Percentiles rank a stretch among this genome's conserved stretches.
Evolutionary conservation across 1,140 invertebrate species (phyloP).

Genomic region (Penaeus chinensis): DNA sequence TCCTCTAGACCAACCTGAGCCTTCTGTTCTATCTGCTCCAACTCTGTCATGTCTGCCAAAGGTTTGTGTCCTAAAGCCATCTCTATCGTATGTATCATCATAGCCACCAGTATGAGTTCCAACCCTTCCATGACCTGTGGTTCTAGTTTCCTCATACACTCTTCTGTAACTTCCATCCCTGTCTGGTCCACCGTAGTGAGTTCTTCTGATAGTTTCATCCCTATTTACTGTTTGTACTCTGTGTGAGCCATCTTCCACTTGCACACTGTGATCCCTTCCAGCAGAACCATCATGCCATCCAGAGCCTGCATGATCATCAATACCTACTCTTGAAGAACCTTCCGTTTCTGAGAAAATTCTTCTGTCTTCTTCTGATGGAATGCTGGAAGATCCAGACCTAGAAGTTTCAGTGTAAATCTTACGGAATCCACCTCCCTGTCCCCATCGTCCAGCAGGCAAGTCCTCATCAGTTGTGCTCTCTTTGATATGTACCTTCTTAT

Average conservation of each 20-base stretch:
- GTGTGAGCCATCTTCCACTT: too few species aligned
- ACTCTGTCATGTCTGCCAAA: neutral
- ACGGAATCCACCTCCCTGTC: constrained; percentile 36
- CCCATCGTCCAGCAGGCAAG: constrained; percentile 38
- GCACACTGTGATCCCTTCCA: too few species aligned
- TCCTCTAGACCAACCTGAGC: neutral
- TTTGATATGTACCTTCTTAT: constrained; percentile 31
- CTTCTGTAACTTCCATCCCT: constrained; percentile 13
- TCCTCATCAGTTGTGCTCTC: constrained; percentile 21
- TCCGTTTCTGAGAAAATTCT: too few species aligned
- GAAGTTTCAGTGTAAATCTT: neutral
- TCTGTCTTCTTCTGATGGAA: neutral
- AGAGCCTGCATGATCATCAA: too few species aligned
- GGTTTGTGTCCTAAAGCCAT: neutral
- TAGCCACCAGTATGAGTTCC: constrained; percentile 12
- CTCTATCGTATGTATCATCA: neutral
- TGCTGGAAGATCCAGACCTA: neutral
- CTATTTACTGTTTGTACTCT: neutral
- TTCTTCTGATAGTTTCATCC: constrained; percentile 16
- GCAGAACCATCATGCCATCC: too few species aligned
- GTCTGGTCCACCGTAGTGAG: neutral
- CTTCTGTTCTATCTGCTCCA: constrained; percentile 2
- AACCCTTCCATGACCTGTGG: constrained; percentile 35
- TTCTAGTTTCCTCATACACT: constrained; percentile 21
- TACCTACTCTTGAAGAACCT: too few species aligned